Base-by-base conservation (phyloP, 2,797 vertebrate species). In the Pangasius mekongensis region DNA sequence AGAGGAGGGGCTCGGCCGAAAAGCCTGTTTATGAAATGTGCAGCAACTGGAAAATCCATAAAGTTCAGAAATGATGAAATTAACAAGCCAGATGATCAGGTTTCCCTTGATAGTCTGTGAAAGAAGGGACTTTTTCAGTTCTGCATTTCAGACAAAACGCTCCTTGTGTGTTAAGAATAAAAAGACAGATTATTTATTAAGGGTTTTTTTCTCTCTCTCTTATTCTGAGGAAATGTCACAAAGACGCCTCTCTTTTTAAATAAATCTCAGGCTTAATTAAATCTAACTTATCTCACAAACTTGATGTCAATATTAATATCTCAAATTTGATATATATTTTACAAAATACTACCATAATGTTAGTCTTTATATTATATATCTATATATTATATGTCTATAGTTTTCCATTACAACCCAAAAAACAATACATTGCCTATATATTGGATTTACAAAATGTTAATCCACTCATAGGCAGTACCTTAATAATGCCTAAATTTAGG, bases 1-100 rank as follows among this genome's bases (percentile, higher is more conserved):
- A 71, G 88, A 87, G 85, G 83, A 88, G 87, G 74, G 90, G 89
- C 92, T 93, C 91, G 89, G 93, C 89, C 94, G 97, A 98, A 99
- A 98, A 97, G 96, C 96, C 97, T 97, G 96, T 98, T 98, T 98
- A 97, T 98, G 97, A 98, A 98, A 97, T 95, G 96, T 94, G 96
- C 96, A 95, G 96, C 97, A 97, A 98, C 97, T 97, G 97, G 97
- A 97, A 97, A 96, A 97, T 97, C 97, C 96, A 97, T 97, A 97
- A 97, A 97, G 97, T 94, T 96, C 95, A 95, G 95, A 98, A 98
- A 97, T 96, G 96, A 97, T 96, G 96, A 97, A 98, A 98, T 97
- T 97, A 98, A 97, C 95, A 96, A 97, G 96, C 94, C 91, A 94
- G 95, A 94, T 93, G 94, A 97, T 96, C 96, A 90, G 95, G 95